These are phyloP conservation scores for Muntiacus muntjak DNA, from an alignment of 2,113 vertebrate genomes.

Conservation along the genomic window DNA sequence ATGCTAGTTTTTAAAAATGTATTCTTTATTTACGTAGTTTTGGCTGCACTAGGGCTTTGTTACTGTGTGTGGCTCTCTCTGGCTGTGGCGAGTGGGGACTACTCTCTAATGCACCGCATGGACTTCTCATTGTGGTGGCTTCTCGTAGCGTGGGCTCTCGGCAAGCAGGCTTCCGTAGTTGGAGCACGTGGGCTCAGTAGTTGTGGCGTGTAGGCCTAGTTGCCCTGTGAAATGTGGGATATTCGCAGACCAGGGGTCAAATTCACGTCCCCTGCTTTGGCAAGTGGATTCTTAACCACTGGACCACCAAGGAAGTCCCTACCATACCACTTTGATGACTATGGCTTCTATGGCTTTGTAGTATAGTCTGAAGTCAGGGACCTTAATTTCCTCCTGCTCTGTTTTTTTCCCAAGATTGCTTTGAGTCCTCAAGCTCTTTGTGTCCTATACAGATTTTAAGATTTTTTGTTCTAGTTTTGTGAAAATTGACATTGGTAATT, in stretches of 20 bases:
- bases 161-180: background rate
- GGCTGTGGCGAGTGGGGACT: background rate
- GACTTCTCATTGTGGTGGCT: background rate
- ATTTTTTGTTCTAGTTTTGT: background rate
- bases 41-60: background rate
- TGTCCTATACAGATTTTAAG: background rate
- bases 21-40: fast-evolving
- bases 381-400: background rate
- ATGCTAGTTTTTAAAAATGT: fast-evolving
- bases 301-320: background rate
- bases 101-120: fast-evolving
- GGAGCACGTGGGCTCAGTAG: background rate
- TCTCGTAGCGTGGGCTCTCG: background rate
- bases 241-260: background rate
- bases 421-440: background rate
- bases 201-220: background rate
- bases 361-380: background rate
- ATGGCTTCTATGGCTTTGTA: background rate
- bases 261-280: background rate
- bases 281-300: background rate
- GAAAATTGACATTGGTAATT: background rate
- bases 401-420: background rate
- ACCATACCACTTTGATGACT: background rate
- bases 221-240: background rate
- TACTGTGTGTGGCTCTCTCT: background rate